Evolutionary conservation across 2,888 invertebrate species (phyloP), one percentile per base, ranked within the genome.

Genomic region (Linyphia triangularis): DNA sequence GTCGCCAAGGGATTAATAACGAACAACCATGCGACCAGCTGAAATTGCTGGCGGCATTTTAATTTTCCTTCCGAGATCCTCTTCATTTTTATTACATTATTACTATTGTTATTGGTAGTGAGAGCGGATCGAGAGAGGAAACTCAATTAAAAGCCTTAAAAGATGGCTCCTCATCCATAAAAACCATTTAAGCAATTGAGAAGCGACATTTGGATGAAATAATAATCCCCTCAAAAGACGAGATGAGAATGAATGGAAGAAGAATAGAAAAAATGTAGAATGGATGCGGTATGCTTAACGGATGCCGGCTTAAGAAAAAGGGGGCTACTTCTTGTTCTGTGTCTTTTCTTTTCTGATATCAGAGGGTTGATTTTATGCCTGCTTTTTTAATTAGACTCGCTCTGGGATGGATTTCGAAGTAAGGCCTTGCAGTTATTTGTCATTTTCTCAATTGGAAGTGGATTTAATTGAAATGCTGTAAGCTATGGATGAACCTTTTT

Each of bases 1-100:
- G 84, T 85, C 84, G 84, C 84, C 84, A 85, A 85, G 73, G 84
- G 84, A 85, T 85, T 85, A 77, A 26, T 33, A 30, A 57, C 33
- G 81, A 81, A 81, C 67, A 78, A 69, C 78, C 72, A 59, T 63
- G 82, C 83, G 73, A 70, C 69, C 22, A 37, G 26, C 83, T 63
- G 33, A 59, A 85, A 85, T 85, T 72, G 63, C 85, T 85, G 79
- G 77, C 57, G 51, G 79, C 85, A 79, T 85, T 79, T 79, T 85
- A 78, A 79, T 85, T 79, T 79, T 85, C 85, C 72, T 85, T 72
- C 70, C 70, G 61, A 63, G 26, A 65, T 79, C 69, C 30, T 33
- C 65, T 37, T 37, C 30, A 30, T 73, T 73, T 72, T 79, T 72
- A 65, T 57, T 63, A 30, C 72, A 72, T 78, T 79, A 73, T 61